Base-by-base conservation (phyloP, 1,140 invertebrate species). In the Lasioglossum baleicum region DNA sequence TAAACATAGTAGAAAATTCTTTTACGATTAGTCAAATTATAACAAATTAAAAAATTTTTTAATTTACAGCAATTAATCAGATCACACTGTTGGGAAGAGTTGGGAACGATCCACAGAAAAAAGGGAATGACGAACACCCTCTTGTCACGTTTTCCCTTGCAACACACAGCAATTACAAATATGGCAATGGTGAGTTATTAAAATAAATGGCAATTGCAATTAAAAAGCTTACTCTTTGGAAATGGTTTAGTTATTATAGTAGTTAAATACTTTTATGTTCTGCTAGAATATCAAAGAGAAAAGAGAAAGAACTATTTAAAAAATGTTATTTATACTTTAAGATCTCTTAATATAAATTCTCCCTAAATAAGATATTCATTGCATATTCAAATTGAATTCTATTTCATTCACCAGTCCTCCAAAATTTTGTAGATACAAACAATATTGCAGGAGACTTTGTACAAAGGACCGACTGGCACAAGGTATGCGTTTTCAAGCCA, bases 401-500 rank as follows among this genome's bases (percentile, higher is more conserved):
- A 35, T 5, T 4, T 35, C 3, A 5, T 35, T 35, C 35, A 11
- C 40, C 7, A 11, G 17, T 4, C 76, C 69, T 87, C 77, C 82
- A 76, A 88, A 87, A 64, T n/a, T 2, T 74, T n/a, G 2, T 42
- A 69, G 17, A 35, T 22, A 13, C 3, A 63, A 60, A 22, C 3
- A 40, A 58, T 11, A 53, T 58, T 70, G 15, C 94, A 92, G 97
- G 97, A 26, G 96, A 97, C 88, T 94, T 96, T 87, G 91, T 96
- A 15, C 97, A 98, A 90, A 95, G 96, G 86, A 98, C 97, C 26
- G 97, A 98, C 81, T 98, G 98, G 98, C 98, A 99, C 90, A 94
- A 96, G 87, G 93, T 99, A 68, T 96, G 96, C 87, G 95, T 98
- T 7, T 99, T 99, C 89, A 97, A 96, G 89, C 97, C 97, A 6